Conservation (phyloP, 2,113 vertebrate species). For the Collichthys lucidus region DNA sequence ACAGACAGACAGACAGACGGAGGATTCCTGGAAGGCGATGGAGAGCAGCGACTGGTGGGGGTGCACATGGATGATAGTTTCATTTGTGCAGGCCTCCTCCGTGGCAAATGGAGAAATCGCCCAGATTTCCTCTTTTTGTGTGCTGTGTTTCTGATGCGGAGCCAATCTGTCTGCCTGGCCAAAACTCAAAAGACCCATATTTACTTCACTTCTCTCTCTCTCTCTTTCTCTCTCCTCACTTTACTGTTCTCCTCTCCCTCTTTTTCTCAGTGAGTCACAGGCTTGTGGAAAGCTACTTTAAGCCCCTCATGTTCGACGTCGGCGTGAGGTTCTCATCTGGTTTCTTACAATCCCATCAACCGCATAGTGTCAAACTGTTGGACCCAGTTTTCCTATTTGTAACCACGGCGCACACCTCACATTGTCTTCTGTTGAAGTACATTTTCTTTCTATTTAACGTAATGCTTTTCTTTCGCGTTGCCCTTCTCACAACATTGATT, state of each 20-base stretch:
- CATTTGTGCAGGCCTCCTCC: constrained; percentile 62
- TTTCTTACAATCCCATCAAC: constrained; percentile 38
- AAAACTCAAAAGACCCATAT: constrained; percentile 71
- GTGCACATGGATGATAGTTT: constrained; percentile 59
- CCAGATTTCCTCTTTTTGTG: constrained; percentile 74
- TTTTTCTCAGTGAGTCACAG: constrained; percentile 44
- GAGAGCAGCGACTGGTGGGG: constrained; percentile 24
- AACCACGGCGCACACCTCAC: not conserved
- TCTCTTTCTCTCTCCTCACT: constrained; percentile 13
- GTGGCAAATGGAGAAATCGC: constrained; percentile 69
- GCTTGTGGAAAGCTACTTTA: constrained; percentile 51
- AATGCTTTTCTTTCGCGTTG: constrained; percentile 11
- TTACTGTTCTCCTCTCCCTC: constrained; percentile 29
- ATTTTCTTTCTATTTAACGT: not conserved
- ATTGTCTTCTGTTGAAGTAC: not conserved
- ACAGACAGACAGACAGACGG: constrained; percentile 28
- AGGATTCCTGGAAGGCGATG: constrained; percentile 45
- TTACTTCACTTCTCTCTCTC: constrained; percentile 37
- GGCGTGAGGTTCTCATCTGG: constrained; percentile 35
- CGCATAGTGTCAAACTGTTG: not conserved
- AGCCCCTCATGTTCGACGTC: constrained; percentile 38
- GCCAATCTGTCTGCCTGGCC: constrained; percentile 72
- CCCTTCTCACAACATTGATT: constrained; percentile 39
- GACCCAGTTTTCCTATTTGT: not conserved
- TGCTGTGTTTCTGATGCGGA: constrained; percentile 68